These are phyloP conservation scores for Brachyhypopomus gauderio DNA, from an alignment of 2,113 vertebrate genomes.

Conservation along the genomic window DNA sequence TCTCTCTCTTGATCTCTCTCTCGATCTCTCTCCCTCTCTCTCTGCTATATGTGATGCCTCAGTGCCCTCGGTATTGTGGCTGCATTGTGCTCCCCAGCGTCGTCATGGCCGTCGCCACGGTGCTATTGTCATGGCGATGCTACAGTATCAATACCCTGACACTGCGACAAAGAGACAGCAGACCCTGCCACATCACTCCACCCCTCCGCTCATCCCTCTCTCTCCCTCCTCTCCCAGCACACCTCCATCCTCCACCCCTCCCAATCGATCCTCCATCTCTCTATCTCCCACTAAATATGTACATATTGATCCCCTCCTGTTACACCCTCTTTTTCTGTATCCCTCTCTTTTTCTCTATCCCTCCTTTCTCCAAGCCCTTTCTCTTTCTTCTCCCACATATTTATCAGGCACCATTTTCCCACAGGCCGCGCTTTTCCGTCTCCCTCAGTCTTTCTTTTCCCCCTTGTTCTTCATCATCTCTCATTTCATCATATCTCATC, in stretches of 20 bases:
- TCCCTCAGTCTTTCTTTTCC: slow-evolving; percentile 43
- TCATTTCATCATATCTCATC: slow-evolving; percentile 59
- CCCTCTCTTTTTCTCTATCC: slow-evolving; percentile 54
- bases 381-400: slow-evolving; percentile 65
- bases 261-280: slow-evolving; percentile 68
- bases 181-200: slow-evolving; percentile 76
- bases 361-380: slow-evolving; percentile 48
- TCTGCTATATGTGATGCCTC: slow-evolving; percentile 68
- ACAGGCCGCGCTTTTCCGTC: slow-evolving; percentile 37
- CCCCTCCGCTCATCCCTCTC: slow-evolving; percentile 60
- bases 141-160: slow-evolving; percentile 82
- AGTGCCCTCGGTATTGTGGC: slow-evolving; percentile 77
- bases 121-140: slow-evolving; percentile 75
- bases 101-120: slow-evolving; percentile 74
- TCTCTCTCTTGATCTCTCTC: slow-evolving; percentile 35
- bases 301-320: slow-evolving; percentile 68
- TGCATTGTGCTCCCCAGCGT: slow-evolving; percentile 79
- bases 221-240: slow-evolving; percentile 41
- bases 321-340: slow-evolving; percentile 34
- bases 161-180: slow-evolving; percentile 83
- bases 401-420: slow-evolving; percentile 69
- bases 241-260: slow-evolving; percentile 45
- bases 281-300: slow-evolving; percentile 75
- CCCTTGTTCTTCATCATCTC: slow-evolving; percentile 55
- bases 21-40: slow-evolving; percentile 32